Percentiles rank a stretch among this genome's conserved stretches.
Evolutionary conservation across 2,797 vertebrate genomes (phyloP).

Genomic region (Lemur catta): DNA sequence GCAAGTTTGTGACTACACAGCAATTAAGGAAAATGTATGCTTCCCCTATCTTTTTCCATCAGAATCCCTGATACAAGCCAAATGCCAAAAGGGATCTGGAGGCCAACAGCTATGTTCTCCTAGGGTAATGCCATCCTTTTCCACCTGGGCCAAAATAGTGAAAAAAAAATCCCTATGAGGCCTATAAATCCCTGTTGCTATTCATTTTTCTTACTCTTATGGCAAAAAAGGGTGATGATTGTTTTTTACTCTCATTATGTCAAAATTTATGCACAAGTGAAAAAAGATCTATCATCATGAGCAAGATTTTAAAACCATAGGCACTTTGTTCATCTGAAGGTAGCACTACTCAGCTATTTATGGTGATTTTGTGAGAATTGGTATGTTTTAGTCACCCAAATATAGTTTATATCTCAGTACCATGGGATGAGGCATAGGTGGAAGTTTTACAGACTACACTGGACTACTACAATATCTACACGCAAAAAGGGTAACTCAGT

Average conservation of each 20-base stretch:
- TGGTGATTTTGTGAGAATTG: not conserved
- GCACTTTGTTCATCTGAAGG: not conserved
- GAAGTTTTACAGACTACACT: not conserved
- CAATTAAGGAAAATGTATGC: conserved; percentile 62
- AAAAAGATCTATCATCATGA: not conserved
- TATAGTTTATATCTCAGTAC: not conserved
- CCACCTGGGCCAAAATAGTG: not conserved
- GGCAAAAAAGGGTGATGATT: not conserved
- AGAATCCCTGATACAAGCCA: conserved; percentile 49
- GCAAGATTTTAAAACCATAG: conserved; percentile 1
- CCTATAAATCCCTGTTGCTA: not conserved
- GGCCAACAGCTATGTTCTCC: conserved; percentile 31
- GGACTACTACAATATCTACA: not conserved
- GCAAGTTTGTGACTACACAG: conserved; percentile 61
- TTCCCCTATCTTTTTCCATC: conserved; percentile 44
- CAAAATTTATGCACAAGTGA: conserved; percentile 26
- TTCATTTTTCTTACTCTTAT: conserved; percentile 20
- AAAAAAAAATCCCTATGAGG: conserved; percentile 4
- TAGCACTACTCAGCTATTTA: not conserved
- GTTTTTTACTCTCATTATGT: not conserved
- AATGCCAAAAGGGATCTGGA: conserved; percentile 50
- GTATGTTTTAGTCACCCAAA: not conserved
- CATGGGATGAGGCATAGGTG: not conserved
- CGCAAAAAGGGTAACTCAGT: not conserved
- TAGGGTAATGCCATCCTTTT: conserved; percentile 33